Conservation (phyloP, 2,888 invertebrate species). For the Acrobasis suavella region DNA sequence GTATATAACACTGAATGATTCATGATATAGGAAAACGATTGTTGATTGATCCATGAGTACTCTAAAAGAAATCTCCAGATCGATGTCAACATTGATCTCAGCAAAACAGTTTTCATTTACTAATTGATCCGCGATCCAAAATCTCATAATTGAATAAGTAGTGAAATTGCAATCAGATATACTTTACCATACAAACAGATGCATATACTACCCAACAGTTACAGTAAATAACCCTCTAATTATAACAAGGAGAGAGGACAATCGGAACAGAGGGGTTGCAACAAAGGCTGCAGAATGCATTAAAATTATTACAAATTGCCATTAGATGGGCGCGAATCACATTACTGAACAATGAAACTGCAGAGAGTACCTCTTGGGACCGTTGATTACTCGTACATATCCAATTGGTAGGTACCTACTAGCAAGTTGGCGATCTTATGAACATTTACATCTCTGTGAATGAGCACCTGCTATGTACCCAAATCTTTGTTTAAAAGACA, state of each 20-base stretch:
- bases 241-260: slow-evolving; percentile 65
- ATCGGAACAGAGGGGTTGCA: slow-evolving; percentile 51
- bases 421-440: too few relatives aligned
- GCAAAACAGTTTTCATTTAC: too few relatives aligned
- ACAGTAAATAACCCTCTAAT: slow-evolving; percentile 58
- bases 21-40: too few relatives aligned
- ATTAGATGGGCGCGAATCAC: slow-evolving; percentile 65
- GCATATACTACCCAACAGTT: slow-evolving; percentile 26
- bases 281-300: slow-evolving; percentile 54
- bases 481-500: too few relatives aligned
- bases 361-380: slow-evolving; percentile 32
- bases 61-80: too few relatives aligned
- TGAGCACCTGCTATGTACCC: too few relatives aligned
- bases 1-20: too few relatives aligned
- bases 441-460: too few relatives aligned
- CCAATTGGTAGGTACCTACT: too few relatives aligned
- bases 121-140: not conserved
- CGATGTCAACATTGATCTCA: too few relatives aligned
- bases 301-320: slow-evolving; percentile 76
- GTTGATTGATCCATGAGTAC: too few relatives aligned
- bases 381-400: not conserved
- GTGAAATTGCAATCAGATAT: not conserved
- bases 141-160: not conserved
- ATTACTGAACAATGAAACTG: slow-evolving; percentile 52
- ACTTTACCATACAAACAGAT: slow-evolving; percentile 9